Evolutionary conservation across 2,113 vertebrate species (phyloP).

Genomic region (Pelvicachromis taeniatus): DNA sequence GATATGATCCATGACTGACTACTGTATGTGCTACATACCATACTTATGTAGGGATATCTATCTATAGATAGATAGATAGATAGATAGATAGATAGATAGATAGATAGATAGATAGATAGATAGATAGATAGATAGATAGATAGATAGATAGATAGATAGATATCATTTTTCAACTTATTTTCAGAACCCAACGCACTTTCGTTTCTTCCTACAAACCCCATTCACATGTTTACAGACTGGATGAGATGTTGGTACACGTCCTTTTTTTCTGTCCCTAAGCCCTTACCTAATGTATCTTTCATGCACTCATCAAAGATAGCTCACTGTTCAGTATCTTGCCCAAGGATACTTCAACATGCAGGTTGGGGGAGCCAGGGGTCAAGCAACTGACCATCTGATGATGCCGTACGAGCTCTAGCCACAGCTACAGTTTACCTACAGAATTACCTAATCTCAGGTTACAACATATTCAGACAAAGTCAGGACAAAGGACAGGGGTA

Average conservation of each 20-base stretch:
- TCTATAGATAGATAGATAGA: too few relatives aligned
- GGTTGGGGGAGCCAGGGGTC: too few relatives aligned
- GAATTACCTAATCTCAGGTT: not conserved
- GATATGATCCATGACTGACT: not conserved
- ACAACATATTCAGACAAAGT: not conserved
- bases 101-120: too few relatives aligned
- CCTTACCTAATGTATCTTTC: too few relatives aligned
- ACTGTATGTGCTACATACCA: not conserved
- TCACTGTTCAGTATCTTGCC: too few relatives aligned
- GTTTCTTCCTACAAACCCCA: not conserved
- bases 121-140: too few relatives aligned
- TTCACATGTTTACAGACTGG: not conserved
- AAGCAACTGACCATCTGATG: not conserved
- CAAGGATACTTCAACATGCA: too few relatives aligned
- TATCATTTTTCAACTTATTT: too few relatives aligned
- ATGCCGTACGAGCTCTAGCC: not conserved
- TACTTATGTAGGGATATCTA: fast-evolving
- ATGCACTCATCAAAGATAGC: too few relatives aligned
- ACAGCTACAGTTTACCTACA: not conserved
- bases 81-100: too few relatives aligned
- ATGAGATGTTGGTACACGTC: not conserved
- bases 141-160: too few relatives aligned
- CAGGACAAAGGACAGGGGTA: not conserved
- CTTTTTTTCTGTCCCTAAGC: not conserved
- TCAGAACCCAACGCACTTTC: not conserved